A percentile compares a stretch with the other conserved stretches of the same genome.
Evolutionary conservation across 2,113 vertebrate genomes (phyloP).

Genomic region (Salvelinus sp.): DNA sequence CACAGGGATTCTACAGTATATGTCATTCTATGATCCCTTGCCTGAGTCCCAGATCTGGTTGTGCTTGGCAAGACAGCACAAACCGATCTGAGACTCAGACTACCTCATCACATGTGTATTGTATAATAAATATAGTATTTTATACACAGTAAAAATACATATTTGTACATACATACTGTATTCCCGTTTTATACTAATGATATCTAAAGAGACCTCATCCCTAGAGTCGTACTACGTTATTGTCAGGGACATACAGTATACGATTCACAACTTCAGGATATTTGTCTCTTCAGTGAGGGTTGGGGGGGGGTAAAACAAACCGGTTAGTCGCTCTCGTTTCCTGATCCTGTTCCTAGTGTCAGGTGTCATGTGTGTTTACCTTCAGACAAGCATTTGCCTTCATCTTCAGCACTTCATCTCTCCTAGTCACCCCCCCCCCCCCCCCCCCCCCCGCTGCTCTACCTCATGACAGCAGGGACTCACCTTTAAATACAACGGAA

Average conservation of each 20-base stretch:
- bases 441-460: background rate
- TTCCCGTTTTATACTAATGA: background rate
- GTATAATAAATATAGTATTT: too few species aligned
- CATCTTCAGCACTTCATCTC: background rate
- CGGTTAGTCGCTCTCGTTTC: background rate
- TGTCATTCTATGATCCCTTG: too few species aligned
- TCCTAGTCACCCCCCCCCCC: background rate
- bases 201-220: background rate
- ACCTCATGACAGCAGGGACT: background rate
- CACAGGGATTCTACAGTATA: too few species aligned
- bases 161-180: too few species aligned
- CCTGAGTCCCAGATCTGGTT: too few species aligned
- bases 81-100: too few species aligned
- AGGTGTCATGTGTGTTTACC: constrained; percentile 9
- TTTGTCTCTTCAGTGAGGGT: background rate
- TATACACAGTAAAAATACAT: too few species aligned
- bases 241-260: background rate
- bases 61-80: too few species aligned
- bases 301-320: background rate
- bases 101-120: too few species aligned
- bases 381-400: background rate
- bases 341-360: background rate
- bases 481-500: too few species aligned
- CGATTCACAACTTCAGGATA: background rate
- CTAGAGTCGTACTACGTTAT: background rate